phyloP scores from a whole-genome alignment of 2,113 vertebrate genomes.

The Ammodytes dubius region DNA sequence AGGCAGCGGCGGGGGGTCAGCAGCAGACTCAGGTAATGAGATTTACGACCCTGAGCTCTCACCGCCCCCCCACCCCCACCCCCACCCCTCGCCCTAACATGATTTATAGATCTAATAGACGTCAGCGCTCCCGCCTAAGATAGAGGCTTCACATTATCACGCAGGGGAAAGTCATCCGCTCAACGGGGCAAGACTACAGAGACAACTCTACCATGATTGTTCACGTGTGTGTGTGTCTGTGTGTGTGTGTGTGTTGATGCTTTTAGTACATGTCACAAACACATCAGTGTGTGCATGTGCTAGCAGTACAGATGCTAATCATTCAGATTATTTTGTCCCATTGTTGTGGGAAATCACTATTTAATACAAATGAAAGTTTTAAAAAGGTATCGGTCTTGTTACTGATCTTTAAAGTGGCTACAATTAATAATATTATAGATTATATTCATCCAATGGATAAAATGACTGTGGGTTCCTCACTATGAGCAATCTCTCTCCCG shows the following conservation, averaged over 20 bases:
- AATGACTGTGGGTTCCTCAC: neutral
- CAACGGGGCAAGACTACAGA: slow-evolving; percentile 58
- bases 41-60: slow-evolving; percentile 83
- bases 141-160: slow-evolving; percentile 76
- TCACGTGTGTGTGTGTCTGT: slow-evolving; percentile 3
- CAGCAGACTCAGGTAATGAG: slow-evolving; percentile 82
- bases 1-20: slow-evolving; percentile 57
- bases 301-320: neutral
- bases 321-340: slow-evolving; percentile 1
- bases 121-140: slow-evolving; percentile 69
- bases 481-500: too few species aligned
- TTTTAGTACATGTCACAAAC: neutral
- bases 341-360: neutral
- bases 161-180: slow-evolving; percentile 67
- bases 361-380: neutral
- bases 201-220: slow-evolving; percentile 43
- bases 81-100: slow-evolving; percentile 55
- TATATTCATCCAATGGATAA: neutral
- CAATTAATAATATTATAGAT: neutral
- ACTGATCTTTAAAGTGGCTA: neutral
- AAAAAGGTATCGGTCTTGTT: neutral
- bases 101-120: slow-evolving; percentile 84
- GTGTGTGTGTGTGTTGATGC: slow-evolving; percentile 13
- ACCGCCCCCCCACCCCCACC: slow-evolving; percentile 13
- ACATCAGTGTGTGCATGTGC: slow-evolving; percentile 5